Conservation (phyloP, 2,113 vertebrate species). For the Periophthalmodon schlosseri region DNA sequence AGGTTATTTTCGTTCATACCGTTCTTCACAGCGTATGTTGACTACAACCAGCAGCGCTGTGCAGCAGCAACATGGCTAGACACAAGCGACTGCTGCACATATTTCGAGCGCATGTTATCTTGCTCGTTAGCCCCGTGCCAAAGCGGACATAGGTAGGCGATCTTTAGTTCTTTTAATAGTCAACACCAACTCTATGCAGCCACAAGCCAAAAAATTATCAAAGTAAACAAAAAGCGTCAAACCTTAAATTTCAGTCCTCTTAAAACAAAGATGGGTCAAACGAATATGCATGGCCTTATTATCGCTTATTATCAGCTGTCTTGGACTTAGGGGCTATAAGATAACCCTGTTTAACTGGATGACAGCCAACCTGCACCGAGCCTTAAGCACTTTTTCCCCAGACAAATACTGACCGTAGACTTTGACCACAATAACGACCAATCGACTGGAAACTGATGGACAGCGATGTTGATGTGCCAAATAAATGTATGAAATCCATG, state of each 20-base stretch:
- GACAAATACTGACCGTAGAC: no score
- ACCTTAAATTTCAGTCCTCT: neutral
- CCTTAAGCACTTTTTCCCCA: no score
- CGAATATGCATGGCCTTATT: neutral
- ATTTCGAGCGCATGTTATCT: constrained; percentile 28
- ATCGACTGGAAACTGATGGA: no score
- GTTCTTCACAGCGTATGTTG: constrained; percentile 28
- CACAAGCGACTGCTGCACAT: constrained; percentile 36
- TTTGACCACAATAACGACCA: no score
- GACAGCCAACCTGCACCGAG: neutral
- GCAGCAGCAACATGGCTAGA: constrained; percentile 54
- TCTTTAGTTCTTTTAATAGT: neutral
- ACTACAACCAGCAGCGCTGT: constrained; percentile 18
- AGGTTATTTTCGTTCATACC: constrained; percentile 13
- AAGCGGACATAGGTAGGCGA: neutral
- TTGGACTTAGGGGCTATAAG: neutral
- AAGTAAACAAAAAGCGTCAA: neutral
- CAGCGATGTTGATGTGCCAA: no score
- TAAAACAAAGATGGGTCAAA: neutral
- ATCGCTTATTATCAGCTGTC: neutral
- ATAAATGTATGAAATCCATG: no score
- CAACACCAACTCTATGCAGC: neutral
- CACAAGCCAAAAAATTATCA: neutral
- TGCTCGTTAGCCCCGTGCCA: constrained; percentile 18
- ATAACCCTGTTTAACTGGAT: neutral